Evolutionary conservation across 2,888 invertebrate genomes (phyloP), one percentile per base, ranked within the genome.

Genomic region (Spialia ferax): DNA sequence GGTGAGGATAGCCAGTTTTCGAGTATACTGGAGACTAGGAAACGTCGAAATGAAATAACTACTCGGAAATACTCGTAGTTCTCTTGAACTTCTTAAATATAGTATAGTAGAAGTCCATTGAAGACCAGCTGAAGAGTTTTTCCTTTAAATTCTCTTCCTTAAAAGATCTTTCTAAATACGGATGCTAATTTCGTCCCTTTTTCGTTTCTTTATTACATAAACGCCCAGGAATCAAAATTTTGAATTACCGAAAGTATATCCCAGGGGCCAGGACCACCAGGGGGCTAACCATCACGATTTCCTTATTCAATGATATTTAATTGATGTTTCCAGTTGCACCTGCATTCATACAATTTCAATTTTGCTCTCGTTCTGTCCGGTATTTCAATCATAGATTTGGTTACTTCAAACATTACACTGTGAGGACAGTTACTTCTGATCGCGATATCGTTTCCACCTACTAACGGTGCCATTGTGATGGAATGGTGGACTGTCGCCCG

Each of bases 371-470:
- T 23, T 38, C 23, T 20, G 59, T 65, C 59, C 52, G 18, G n/a
- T 26, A 10, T n/a, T 4, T 42, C 4, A 20, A 38, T 15, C 50
- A 38, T 5, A 26, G 20, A 38, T 13, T 10, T 65, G 59, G 65
- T 18, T 75, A 76, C 80, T 80, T 74, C 74, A 72, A 72, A 23
- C 70, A 59, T 72, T 77, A 82, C 79, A 85, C 83, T 81, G 85
- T 75, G 83, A 73, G 77, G 86, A 91, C 91, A 91, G 91, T 91
- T 91, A 91, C 73, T 75, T 82, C 77, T 78, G 83, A 84, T 84
- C 73, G 80, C 75, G 77, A 65, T 76, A 75, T 80, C 63, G 76
- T 77, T 79, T 73, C 79, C 73, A 71, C 73, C 73, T 71, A 75
- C 70, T 88, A 89, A 88, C 89, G 87, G 89, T 79, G 65, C 70